Percentiles rank a stretch among this genome's conserved stretches.
These are phyloP conservation scores for Sinocyclocheilus rhinocerous DNA, from an alignment of 2,113 vertebrate species.

Conservation along the genomic window DNA sequence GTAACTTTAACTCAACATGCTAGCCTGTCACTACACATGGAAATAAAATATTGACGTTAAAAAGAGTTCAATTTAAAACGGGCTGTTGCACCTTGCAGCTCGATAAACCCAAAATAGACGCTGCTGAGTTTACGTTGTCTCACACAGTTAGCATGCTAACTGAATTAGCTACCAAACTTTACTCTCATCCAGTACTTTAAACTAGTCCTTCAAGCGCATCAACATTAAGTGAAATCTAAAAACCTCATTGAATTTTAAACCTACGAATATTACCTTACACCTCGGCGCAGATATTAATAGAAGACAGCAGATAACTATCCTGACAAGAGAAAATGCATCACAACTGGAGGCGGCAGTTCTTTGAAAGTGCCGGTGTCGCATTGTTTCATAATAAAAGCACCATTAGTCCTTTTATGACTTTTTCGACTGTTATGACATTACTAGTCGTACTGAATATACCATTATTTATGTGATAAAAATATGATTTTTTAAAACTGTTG, in stretches of 20 bases:
- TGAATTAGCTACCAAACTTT: neutral
- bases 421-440: neutral
- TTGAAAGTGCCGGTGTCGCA: conserved; percentile 33
- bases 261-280: neutral
- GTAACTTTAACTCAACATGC: neutral
- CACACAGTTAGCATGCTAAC: neutral
- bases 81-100: neutral
- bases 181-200: neutral
- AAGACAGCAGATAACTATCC: neutral
- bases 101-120: neutral
- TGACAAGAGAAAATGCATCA: neutral
- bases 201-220: neutral
- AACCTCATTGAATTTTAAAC: neutral
- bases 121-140: neutral
- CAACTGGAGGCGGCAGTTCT: conserved; percentile 35
- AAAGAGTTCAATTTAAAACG: neutral
- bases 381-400: conserved; percentile 49
- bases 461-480: neutral
- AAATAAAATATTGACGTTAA: neutral
- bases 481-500: neutral
- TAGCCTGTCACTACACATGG: neutral
- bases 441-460: neutral
- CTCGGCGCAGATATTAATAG: neutral
- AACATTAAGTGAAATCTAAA: neutral
- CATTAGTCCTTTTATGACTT: neutral